Conservation (phyloP, 1,140 invertebrate species). For the Tetramorium simillimum region DNA sequence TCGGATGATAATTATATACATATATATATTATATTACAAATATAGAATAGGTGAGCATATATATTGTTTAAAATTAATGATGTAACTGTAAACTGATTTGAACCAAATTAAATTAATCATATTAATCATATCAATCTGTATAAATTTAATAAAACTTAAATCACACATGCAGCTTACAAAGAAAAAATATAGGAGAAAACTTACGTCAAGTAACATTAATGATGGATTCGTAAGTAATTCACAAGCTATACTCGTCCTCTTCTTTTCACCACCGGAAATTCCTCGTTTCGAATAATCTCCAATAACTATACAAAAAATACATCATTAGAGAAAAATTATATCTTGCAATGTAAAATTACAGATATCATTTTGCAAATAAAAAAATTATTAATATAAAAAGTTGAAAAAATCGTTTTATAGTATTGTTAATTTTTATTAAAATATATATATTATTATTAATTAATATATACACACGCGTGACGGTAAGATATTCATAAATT, state of each 20-base stretch:
- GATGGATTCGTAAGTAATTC: conserved; percentile 94
- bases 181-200: conserved; percentile 76
- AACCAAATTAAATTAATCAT: background rate
- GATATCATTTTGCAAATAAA: background rate
- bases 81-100: background rate
- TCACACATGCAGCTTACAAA: background rate
- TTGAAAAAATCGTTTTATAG: background rate
- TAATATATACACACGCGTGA: background rate
- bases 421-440: background rate
- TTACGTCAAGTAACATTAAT: conserved; percentile 94
- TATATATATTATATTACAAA: background rate
- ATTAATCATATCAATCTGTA: too few species aligned
- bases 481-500: background rate
- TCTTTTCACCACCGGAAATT: conserved; percentile 95
- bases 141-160: background rate
- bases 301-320: conserved; percentile 87
- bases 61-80: background rate
- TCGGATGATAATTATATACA: background rate
- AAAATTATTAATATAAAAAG: background rate
- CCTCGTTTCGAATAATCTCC: conserved; percentile 92
- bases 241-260: conserved; percentile 94
- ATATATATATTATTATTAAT: too few species aligned
- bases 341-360: background rate
- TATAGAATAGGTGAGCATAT: background rate
- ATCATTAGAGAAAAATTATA: background rate